Base-by-base conservation (phyloP, 2,113 vertebrate genomes). In the Stercorarius parasiticus region DNA sequence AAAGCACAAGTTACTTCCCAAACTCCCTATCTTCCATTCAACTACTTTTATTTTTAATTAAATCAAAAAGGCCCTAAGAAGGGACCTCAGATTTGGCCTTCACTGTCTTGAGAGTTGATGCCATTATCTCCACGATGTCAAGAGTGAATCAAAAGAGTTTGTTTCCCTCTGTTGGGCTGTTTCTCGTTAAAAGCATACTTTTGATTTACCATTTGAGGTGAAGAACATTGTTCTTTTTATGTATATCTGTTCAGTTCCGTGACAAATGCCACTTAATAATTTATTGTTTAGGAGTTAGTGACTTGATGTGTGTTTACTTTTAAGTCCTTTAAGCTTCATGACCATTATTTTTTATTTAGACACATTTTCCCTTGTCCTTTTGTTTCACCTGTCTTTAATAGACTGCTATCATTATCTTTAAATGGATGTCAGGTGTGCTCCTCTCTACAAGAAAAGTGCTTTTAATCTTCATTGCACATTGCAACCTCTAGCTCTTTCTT, bases 381-480 rank as follows among this genome's bases (percentile, higher is more conserved):
- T 90, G 78, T 91, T 85, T 95, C 64, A 82, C 66, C 50, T 77
- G 62, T 42, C 50, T 91, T 88, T 91, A 91, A 90, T 47, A 91
- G 81, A 95, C 74, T 82, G 43, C 77, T 87, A 32, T 69, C 86
- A 96, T 96, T 88, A 91, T 58, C 83, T 85, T 94, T 95, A 95
- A 97, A 97, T 36, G 86, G 88, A 95, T 97, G 88, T 94, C 87
- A 88, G 69, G 86, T 53, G 47, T 93, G 66, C 30, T 87, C 26
- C 67, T 86, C 70, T 94, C 47, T 79, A 69, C 55, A 93, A 58
- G 74, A 82, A 62, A 95, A 90, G 92, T 61, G 52, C 49, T 91
- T 96, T 97, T 96, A 50, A 85, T 97, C 96, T 97, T 97, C 88
- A 94, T 97, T 95, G 70, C 6, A 82, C 72, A 65, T 70, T 70